phyloP scores from a whole-genome alignment of 1,140 invertebrate genomes.

The Lordiphosa collinella region DNA sequence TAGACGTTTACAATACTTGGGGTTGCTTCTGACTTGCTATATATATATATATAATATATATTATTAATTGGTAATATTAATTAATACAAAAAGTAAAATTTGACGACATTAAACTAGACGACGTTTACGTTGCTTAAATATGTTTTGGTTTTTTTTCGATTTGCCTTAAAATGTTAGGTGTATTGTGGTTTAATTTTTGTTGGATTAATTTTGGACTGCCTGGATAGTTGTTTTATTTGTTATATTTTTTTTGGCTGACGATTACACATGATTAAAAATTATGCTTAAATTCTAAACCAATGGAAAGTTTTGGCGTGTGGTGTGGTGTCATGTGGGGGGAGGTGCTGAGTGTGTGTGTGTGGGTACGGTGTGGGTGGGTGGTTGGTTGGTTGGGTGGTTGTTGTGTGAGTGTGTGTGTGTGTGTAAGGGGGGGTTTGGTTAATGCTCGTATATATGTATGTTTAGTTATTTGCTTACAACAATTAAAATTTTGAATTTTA shows the following conservation, averaged over 20 bases:
- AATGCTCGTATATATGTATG: constrained; percentile 57
- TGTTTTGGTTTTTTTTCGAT: constrained; percentile 38
- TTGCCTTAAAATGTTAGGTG: constrained; percentile 59
- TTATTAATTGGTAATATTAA: constrained; percentile 49
- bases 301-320: constrained; percentile 42
- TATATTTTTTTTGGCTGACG: constrained; percentile 58
- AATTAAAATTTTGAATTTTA: constrained; percentile 75
- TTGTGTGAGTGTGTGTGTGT: constrained; percentile 17
- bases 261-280: constrained; percentile 65
- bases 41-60: constrained; percentile 6
- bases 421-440: constrained; percentile 5
- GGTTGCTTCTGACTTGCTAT: constrained; percentile 18
- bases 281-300: constrained; percentile 79
- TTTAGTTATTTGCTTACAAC: constrained; percentile 60
- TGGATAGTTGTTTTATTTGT: constrained; percentile 36
- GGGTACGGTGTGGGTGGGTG: constrained; percentile 24
- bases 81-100: constrained; percentile 79
- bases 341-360: constrained; percentile 22
- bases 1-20: constrained; percentile 67
- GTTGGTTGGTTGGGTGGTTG: constrained; percentile 18
- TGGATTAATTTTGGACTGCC: constrained; percentile 69
- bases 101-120: constrained; percentile 79
- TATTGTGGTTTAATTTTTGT: constrained; percentile 37
- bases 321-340: neutral
- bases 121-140: constrained; percentile 72